Evolutionary conservation across 1,140 invertebrate genomes (phyloP), one percentile per base, ranked within the genome.

Genomic region (Caenorhabditis latens): DNA sequence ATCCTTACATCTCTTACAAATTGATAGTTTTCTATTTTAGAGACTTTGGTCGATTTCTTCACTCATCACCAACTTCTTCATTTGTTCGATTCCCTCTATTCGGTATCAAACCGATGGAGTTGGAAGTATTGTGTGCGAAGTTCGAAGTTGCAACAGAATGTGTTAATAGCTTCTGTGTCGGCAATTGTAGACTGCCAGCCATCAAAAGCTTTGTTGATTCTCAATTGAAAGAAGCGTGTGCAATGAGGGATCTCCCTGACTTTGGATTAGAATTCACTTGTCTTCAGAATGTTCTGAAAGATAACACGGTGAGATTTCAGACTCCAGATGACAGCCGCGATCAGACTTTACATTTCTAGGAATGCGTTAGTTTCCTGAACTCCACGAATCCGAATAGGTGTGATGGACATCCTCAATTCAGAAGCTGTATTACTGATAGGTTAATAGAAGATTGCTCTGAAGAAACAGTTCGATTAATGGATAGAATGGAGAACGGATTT

Each of bases 181-280:
- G 71, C 9, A 79, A 79, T 14, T 79, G 71, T 50, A 14, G 71
- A 24, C 46, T 48, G n/a, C 71, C 71, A 79, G 19, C 71, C n/a
- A 79, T 79, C 46, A 79, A 79, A 79, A 79, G 71, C 24, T 79
- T 79, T 50, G 71, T 79, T n/a, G 71, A 79, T 50, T 48, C 71
- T 24, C 71, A 79, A 24, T 21, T 79, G 46, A 79, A 79, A n/a
- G 71, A 79, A 50, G n/a, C 71, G 24, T 79, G 71, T 24, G n/a
- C n/a, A 11, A 50, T 79, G 46, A 79, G 46, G n/a, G 71, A 79
- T 50, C 19, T 50, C 2, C 71, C 71, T 4, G 43, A 79, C 53
- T 79, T 79, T n/a, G 46, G 7, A 43, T 32, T 50, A 46, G 71
- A 50, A 50, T 79, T 79, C 46, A 50, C 71, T 48, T 79, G 71